Percentiles rank a stretch among this genome's conserved stretches.
phyloP scores from a whole-genome alignment of 1,140 invertebrate genomes.

The Zaprionus kolodkinae region DNA sequence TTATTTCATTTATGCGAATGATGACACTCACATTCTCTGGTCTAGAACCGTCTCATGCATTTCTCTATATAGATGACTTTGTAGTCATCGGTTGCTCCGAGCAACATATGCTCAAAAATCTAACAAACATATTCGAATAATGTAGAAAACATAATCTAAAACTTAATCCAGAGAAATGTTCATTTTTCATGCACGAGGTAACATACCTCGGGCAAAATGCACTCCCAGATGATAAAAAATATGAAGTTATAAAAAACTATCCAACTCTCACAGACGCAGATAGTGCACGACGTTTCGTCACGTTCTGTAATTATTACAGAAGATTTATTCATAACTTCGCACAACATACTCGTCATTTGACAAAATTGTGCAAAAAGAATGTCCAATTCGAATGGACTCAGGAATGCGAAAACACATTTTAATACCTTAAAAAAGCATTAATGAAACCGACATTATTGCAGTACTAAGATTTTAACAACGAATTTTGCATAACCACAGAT shows the following conservation, averaged over 20 bases:
- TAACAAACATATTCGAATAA: not conserved
- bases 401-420: constrained; percentile 53
- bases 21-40: constrained; percentile 18
- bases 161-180: not conserved
- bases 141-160: constrained; percentile 15
- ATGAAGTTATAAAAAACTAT: constrained; percentile 12
- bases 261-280: constrained; percentile 8
- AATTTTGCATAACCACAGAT: too few relatives aligned
- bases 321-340: constrained; percentile 5
- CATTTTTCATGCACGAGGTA: too few relatives aligned
- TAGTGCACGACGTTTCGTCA: constrained; percentile 14
- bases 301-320: too few relatives aligned
- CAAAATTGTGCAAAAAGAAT: constrained; percentile 16
- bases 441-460: constrained; percentile 44
- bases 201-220: constrained; percentile 10
- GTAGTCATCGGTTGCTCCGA: constrained; percentile 11
- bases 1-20: constrained; percentile 19
- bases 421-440: constrained; percentile 40
- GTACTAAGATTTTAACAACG: constrained; percentile 17
- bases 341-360: not conserved
- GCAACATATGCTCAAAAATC: constrained; percentile 14
- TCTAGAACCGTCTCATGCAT: too few relatives aligned
- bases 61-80: constrained; percentile 8
- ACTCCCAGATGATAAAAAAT: constrained; percentile 7
- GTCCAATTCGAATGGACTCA: constrained; percentile 9